Conservation (phyloP, 2,888 invertebrate species). For the Cantharis flavilabris region DNA sequence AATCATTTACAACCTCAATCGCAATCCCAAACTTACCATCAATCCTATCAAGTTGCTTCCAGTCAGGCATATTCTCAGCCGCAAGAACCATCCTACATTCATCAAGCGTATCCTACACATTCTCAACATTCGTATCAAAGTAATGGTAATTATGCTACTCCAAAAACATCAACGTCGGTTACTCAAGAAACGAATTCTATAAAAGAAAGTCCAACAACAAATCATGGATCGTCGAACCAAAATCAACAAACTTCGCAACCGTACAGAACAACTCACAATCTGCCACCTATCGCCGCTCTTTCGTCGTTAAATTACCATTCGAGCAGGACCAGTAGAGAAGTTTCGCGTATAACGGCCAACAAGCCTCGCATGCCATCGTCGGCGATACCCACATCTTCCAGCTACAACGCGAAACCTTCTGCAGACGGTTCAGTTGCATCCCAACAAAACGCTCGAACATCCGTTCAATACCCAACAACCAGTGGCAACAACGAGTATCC, state of each 20-base stretch:
- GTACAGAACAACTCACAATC: conserved; percentile 55
- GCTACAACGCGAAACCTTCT: conserved; percentile 17
- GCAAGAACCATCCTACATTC: conserved; percentile 26
- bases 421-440: conserved; percentile 15
- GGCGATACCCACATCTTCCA: conserved; percentile 25
- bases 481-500: conserved; percentile 22
- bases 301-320: conserved; percentile 56
- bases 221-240: conserved; percentile 8
- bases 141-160: conserved; percentile 13
- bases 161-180: conserved; percentile 20
- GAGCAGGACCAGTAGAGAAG: conserved; percentile 50
- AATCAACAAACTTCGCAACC: conserved; percentile 36
- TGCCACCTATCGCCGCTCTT: conserved; percentile 60
- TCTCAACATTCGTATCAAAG: conserved; percentile 23
- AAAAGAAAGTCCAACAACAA: conserved; percentile 16
- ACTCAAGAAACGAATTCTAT: conserved; percentile 13
- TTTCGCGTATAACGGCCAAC: conserved; percentile 34
- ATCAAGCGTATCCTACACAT: conserved; percentile 18
- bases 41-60: conserved; percentile 25
- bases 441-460: conserved; percentile 5
- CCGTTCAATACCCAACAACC: conserved; percentile 18
- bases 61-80: conserved; percentile 26
- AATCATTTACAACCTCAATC: conserved; percentile 35
- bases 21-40: conserved; percentile 32
- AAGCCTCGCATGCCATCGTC: conserved; percentile 28